Conservation (phyloP, 1,140 invertebrate species). For the Liolophura sinensis region DNA sequence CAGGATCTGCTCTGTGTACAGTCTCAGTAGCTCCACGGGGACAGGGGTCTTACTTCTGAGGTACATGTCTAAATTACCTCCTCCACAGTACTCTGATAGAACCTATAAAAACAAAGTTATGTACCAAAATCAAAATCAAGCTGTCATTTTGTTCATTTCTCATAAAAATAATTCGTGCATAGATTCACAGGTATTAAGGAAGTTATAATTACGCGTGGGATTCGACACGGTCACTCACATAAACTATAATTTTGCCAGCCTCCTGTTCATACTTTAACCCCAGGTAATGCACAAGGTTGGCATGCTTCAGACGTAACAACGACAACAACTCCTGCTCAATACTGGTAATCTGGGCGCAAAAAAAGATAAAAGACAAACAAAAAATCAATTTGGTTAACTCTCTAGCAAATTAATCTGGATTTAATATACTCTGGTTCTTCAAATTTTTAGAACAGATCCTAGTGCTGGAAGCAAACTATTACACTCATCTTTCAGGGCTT, state of each 20-base stretch:
- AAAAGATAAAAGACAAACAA: not conserved
- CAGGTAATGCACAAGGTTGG: constrained; percentile 74
- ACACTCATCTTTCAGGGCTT: too few relatives aligned
- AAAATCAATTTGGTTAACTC: too few relatives aligned
- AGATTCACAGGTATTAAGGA: not conserved
- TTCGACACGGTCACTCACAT: constrained; percentile 34
- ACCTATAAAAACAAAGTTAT: constrained; percentile 34
- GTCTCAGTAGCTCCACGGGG: constrained; percentile 66
- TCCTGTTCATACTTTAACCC: constrained; percentile 69
- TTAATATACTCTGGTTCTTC: too few relatives aligned
- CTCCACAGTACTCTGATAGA: constrained; percentile 68
- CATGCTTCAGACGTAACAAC: constrained; percentile 70
- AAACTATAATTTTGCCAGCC: constrained; percentile 60
- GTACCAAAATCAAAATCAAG: not conserved
- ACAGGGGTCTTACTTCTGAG: constrained; percentile 64
- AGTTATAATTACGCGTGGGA: too few relatives aligned
- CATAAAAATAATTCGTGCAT: not conserved
- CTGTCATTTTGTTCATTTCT: not conserved
- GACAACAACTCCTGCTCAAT: constrained; percentile 75
- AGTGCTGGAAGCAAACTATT: too few relatives aligned
- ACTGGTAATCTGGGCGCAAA: constrained; percentile 39
- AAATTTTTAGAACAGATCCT: too few relatives aligned
- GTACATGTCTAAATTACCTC: constrained; percentile 60
- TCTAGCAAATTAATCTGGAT: too few relatives aligned
- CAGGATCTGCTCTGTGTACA: constrained; percentile 69